Evolutionary conservation across 2,113 vertebrate genomes (phyloP), one percentile per base, ranked within the genome.

Genomic region (Megalops atlanticus): DNA sequence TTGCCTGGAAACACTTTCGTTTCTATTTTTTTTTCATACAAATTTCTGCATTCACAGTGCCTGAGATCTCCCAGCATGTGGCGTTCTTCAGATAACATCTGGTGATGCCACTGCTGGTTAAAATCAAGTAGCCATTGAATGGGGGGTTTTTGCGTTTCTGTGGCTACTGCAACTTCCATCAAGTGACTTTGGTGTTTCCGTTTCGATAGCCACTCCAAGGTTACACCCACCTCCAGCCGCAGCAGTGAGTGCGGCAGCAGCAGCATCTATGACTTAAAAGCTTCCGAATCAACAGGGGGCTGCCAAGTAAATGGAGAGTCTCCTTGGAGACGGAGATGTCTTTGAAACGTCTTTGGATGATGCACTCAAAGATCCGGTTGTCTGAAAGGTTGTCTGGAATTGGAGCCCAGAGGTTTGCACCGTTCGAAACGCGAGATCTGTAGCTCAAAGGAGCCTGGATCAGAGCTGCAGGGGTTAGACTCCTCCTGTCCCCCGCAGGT

Each of bases 221-320:
- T 31, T n/a, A 7, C 77, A 36, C 64, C 38, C 78, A 31, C 41
- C 4, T 8, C 58, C 58, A 24, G 7, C 43, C 43, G 14, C 6
- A 6, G 7, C 43, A 2, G 24, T 8, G 24, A 24, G 7, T 45
- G 14, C 43, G 43, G 7, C 24, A 12, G 68, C 43, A 49, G 71
- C 78, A 47, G n/a, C 43, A 27, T 41, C 31, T 21, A n/a, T 18
- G 4, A n/a, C 77, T 79, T 70, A 79, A 79, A 79, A 47, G 77
- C 64, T 41, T 35, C 27, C 58, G 41, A 69, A 47, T 38, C 41
- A 33, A 35, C 39, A 24, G 0, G 77, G 64, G 40, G 41, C 2
- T 3, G 6, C 16, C 8, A 45, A 40, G 5, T 31, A 31, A 68
- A 31, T 36, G 77, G 41, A 27, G 12, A 14, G 41, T 45, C 40